phyloP scores from a whole-genome alignment of 1,140 invertebrate genomes.

The Drosophila gunungcola region DNA sequence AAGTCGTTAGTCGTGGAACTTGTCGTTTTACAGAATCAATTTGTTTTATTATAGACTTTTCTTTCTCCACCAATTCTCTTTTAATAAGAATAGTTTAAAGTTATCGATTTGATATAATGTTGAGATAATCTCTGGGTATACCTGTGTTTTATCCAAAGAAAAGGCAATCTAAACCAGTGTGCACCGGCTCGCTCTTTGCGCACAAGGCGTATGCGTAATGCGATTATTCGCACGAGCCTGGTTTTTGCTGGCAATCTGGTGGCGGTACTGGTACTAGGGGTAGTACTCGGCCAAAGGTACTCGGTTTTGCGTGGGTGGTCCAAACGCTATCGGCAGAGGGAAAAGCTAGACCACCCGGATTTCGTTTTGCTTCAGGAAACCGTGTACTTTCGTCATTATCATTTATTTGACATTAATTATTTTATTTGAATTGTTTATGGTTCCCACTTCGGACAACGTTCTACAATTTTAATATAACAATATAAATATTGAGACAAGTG shows the following conservation, averaged over 20 bases:
- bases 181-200: background rate
- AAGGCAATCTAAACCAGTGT: background rate
- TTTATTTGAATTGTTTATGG: conserved; percentile 39
- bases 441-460: conserved; percentile 11
- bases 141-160: no score
- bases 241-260: background rate
- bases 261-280: background rate
- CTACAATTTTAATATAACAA: conserved; percentile 33
- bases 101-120: background rate
- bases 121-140: background rate
- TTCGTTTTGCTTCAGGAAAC: background rate
- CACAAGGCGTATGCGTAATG: conserved; percentile 58
- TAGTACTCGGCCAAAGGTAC: conserved; percentile 23
- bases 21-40: no score
- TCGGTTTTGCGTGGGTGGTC: conserved; percentile 24
- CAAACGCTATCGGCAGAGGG: conserved; percentile 13
- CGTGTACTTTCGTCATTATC: conserved; percentile 19
- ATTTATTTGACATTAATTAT: conserved; percentile 47
- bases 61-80: no score
- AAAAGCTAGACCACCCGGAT: background rate
- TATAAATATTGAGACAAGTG: conserved; percentile 20
- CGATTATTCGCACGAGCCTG: conserved; percentile 1
- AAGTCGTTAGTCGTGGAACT: no score
- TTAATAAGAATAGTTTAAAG: no score
- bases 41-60: no score